Evolutionary conservation across 1,140 invertebrate species (phyloP).

Genomic region (Saccostrea echinata): DNA sequence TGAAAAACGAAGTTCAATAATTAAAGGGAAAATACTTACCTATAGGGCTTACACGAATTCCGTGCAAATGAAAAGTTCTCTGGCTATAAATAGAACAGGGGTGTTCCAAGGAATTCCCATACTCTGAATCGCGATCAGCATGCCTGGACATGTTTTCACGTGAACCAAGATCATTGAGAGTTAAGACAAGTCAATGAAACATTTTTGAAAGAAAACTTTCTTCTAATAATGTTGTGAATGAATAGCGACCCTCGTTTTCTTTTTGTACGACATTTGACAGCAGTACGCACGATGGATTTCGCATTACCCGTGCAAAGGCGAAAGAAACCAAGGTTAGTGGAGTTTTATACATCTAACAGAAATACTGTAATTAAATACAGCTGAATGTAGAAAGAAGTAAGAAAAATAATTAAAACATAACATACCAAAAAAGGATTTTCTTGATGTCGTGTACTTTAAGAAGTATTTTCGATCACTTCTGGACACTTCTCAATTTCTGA

Average conservation of each 20-base stretch:
- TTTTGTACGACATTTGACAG: neutral
- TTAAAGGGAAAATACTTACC: neutral
- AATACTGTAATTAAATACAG: too few relatives aligned
- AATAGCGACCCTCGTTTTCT: neutral
- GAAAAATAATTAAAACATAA: too few relatives aligned
- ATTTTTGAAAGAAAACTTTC: neutral
- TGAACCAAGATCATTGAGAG: neutral
- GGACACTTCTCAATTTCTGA: too few relatives aligned
- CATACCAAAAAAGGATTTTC: too few relatives aligned
- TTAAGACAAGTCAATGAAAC: neutral
- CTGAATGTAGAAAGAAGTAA: too few relatives aligned
- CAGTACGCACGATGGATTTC: slow-evolving; percentile 10
- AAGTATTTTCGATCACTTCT: too few relatives aligned
- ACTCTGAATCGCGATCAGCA: slow-evolving; percentile 11
- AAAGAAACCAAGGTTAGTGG: slow-evolving; percentile 11
- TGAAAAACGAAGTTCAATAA: neutral
- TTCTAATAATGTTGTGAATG: neutral
- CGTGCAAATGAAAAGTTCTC: neutral
- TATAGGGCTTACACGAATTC: neutral
- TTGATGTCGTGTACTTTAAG: too few relatives aligned
- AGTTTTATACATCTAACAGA: too few relatives aligned
- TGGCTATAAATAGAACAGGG: slow-evolving; percentile 17
- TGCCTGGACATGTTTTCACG: slow-evolving; percentile 2
- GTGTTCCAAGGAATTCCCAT: neutral
- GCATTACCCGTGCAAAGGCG: slow-evolving; percentile 20